Conservation (phyloP, 1,140 invertebrate genomes). For the Leptopilina boulardi region DNA sequence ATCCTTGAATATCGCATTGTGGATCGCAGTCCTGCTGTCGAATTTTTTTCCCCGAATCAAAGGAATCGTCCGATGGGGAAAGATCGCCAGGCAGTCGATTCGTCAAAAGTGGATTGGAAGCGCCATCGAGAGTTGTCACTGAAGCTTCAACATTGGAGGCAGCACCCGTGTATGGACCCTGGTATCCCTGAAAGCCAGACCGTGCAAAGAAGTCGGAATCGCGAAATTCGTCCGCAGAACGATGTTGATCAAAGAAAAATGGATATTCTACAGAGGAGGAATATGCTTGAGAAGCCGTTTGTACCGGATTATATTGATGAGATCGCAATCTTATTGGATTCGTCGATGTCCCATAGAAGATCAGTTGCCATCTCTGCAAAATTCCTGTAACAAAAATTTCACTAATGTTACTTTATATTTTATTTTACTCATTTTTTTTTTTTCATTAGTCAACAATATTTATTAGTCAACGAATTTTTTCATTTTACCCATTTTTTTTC, state of each 20-base stretch:
- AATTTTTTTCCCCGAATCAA: constrained; percentile 79
- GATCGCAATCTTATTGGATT: constrained; percentile 84
- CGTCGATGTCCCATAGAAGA: constrained; percentile 92
- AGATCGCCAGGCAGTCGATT: constrained; percentile 68
- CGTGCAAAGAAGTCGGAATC: constrained; percentile 75
- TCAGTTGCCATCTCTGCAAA: constrained; percentile 93
- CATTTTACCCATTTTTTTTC: too few relatives aligned
- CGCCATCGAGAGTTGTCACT: constrained; percentile 82
- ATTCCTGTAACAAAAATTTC: constrained; percentile 76
- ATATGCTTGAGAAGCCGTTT: constrained; percentile 72
- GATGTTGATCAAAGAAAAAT: constrained; percentile 66
- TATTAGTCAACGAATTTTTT: too few relatives aligned
- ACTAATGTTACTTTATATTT: not conserved
- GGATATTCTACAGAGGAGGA: constrained; percentile 70
- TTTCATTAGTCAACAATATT: not conserved
- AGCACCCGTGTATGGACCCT: constrained; percentile 81
- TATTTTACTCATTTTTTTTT: not conserved
- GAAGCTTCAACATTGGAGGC: constrained; percentile 83
- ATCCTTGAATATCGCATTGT: constrained; percentile 88
- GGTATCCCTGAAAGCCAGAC: constrained; percentile 82
- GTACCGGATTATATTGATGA: constrained; percentile 76
- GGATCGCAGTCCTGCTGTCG: constrained; percentile 85
- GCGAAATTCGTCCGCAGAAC: constrained; percentile 77
- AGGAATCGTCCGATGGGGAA: constrained; percentile 56
- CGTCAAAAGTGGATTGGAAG: constrained; percentile 69